Evolutionary conservation across 2,888 invertebrate genomes (phyloP).

Genomic region (Tetranychus truncatus): DNA sequence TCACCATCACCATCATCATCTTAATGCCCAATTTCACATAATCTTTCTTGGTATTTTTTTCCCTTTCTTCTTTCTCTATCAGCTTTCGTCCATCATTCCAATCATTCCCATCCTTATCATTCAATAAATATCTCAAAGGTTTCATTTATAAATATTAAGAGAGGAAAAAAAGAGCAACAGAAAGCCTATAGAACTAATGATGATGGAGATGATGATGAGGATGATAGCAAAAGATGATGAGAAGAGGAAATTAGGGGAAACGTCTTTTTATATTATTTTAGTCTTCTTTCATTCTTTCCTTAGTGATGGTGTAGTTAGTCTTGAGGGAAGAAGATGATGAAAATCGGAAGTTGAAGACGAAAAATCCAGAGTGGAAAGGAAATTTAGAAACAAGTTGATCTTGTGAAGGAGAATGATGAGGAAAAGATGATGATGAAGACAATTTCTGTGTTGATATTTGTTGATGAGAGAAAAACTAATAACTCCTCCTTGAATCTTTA

Average conservation of each 20-base stretch:
- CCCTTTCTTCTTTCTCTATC: not conserved
- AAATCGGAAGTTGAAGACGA: too few species aligned
- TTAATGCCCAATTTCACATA: conserved; percentile 9
- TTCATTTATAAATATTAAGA: not conserved
- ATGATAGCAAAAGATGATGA: not conserved
- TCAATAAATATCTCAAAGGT: not conserved
- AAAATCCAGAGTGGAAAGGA: too few species aligned
- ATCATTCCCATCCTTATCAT: conserved; percentile 5
- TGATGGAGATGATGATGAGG: not conserved
- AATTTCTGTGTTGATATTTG: too few species aligned
- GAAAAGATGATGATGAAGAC: too few species aligned
- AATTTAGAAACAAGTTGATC: too few species aligned
- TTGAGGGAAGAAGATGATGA: not conserved
- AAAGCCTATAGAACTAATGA: not conserved
- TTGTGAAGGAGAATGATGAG: too few species aligned
- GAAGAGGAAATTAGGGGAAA: not conserved
- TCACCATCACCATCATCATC: not conserved
- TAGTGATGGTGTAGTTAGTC: not conserved
- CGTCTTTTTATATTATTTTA: not conserved
- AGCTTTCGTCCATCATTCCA: conserved; percentile 5
- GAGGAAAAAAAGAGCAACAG: not conserved
- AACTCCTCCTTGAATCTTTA: too few species aligned
- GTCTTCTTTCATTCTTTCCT: too few species aligned
- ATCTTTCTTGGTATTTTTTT: conserved; percentile 9
- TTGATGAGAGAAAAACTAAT: too few species aligned